phyloP scores from a whole-genome alignment of 2,888 invertebrate species.

The Mylabris sibirica region DNA sequence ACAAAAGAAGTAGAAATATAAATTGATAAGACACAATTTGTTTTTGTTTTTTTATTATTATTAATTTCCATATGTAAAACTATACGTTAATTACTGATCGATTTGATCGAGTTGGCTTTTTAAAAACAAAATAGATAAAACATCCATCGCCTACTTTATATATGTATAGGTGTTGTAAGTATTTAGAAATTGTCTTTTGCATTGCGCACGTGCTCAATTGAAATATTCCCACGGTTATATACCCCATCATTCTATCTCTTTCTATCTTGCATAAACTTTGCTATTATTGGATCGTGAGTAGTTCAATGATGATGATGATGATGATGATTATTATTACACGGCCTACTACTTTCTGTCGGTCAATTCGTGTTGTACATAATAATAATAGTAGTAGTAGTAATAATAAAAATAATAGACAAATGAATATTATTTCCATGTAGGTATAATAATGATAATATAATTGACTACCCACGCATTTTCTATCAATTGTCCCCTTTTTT shows the following conservation, averaged over 20 bases:
- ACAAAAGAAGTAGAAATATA: constrained; percentile 13
- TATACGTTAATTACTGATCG: too few relatives aligned
- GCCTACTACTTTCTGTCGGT: constrained; percentile 42
- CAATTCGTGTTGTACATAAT: constrained; percentile 47
- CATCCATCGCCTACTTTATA: not conserved
- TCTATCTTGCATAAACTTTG: not conserved
- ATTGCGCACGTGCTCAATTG: not conserved
- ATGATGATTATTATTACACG: constrained; percentile 44
- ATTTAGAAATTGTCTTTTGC: not conserved
- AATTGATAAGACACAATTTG: too few relatives aligned
- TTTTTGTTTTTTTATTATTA: too few relatives aligned
- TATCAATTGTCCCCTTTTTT: not conserved
- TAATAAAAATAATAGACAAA: constrained; percentile 34
- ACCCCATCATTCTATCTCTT: not conserved
- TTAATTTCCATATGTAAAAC: too few relatives aligned
- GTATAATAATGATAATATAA: constrained; percentile 27
- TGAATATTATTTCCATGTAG: constrained; percentile 44
- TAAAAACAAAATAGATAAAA: not conserved
- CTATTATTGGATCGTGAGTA: constrained; percentile 38
- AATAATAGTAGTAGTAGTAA: constrained; percentile 35
- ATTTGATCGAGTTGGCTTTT: not conserved
- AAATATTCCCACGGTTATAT: not conserved
- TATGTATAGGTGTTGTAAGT: too few relatives aligned
- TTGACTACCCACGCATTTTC: constrained; percentile 37
- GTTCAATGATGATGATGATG: constrained; percentile 36